Conservation (phyloP, 2,888 invertebrate species). For the Pollenia angustigena region DNA sequence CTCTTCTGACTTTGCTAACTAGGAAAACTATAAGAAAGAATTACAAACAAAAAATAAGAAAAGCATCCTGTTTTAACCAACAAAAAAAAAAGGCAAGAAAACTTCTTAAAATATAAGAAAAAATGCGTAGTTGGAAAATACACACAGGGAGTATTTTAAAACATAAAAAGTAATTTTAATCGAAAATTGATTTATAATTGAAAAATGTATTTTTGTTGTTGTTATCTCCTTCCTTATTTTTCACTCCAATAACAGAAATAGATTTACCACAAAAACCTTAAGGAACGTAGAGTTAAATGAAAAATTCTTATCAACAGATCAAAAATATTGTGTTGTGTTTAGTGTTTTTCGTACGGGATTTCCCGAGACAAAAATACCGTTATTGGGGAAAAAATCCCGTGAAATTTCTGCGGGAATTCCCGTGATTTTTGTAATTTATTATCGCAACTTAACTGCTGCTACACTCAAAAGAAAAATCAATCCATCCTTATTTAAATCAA, state of each 20-base stretch:
- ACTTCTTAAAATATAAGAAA: constrained; percentile 61
- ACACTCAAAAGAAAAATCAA: no score
- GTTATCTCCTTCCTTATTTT: constrained; percentile 25
- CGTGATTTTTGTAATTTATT: no score
- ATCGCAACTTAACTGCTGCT: no score
- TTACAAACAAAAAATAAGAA: constrained; percentile 9
- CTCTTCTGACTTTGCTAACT: constrained; percentile 35
- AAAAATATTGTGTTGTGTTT: not conserved
- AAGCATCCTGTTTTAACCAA: constrained; percentile 30
- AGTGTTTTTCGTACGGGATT: no score
- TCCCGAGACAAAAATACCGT: no score
- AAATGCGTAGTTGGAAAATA: constrained; percentile 76
- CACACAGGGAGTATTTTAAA: constrained; percentile 23
- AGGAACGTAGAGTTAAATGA: constrained; percentile 41
- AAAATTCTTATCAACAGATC: constrained; percentile 38
- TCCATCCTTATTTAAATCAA: no score
- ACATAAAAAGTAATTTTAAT: constrained; percentile 83
- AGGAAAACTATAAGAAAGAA: constrained; percentile 22
- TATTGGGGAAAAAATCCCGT: no score
- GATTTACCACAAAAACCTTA: constrained; percentile 68
- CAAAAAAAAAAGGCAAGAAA: constrained; percentile 36
- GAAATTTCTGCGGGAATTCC: no score
- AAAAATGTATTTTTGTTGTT: constrained; percentile 77
- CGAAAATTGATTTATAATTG: constrained; percentile 85
- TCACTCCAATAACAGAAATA: constrained; percentile 51